phyloP scores from a whole-genome alignment of 2,113 vertebrate species.

The Lophochroa leadbeateri region DNA sequence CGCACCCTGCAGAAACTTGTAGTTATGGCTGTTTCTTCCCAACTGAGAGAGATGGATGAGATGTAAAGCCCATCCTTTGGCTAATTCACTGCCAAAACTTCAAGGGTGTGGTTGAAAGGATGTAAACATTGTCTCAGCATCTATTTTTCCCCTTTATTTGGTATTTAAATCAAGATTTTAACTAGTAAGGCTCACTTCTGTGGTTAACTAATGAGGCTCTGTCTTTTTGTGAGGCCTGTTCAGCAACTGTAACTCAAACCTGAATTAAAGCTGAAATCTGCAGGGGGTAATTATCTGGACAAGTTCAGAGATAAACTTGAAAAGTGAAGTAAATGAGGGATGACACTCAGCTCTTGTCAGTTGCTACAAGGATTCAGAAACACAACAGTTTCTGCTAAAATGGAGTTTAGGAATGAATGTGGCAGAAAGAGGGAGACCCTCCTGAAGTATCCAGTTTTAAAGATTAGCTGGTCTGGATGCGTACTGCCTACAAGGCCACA shows the following conservation, averaged over 20 bases:
- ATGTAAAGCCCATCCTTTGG: slow-evolving; percentile 7
- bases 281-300: slow-evolving; percentile 25
- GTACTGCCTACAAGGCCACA: neutral
- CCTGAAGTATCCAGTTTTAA: neutral
- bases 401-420: neutral
- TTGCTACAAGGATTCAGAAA: neutral
- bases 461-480: slow-evolving; percentile 21
- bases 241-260: neutral
- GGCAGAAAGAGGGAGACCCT: neutral
- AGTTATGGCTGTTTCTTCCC: slow-evolving; percentile 20
- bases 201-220: neutral
- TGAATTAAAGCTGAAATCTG: slow-evolving; percentile 22
- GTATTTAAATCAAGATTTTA: slow-evolving; percentile 12
- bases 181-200: neutral
- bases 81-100: slow-evolving; percentile 34
- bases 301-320: slow-evolving; percentile 28
- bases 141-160: slow-evolving; percentile 4
- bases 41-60: neutral
- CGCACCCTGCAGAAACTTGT: slow-evolving; percentile 26
- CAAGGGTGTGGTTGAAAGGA: neutral
- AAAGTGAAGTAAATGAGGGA: slow-evolving; percentile 6
- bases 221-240: neutral
- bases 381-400: neutral
- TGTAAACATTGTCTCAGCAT: slow-evolving; percentile 37
- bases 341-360: neutral